phyloP scores from a whole-genome alignment of 2,113 vertebrate genomes.

The Epinephelus moara region DNA sequence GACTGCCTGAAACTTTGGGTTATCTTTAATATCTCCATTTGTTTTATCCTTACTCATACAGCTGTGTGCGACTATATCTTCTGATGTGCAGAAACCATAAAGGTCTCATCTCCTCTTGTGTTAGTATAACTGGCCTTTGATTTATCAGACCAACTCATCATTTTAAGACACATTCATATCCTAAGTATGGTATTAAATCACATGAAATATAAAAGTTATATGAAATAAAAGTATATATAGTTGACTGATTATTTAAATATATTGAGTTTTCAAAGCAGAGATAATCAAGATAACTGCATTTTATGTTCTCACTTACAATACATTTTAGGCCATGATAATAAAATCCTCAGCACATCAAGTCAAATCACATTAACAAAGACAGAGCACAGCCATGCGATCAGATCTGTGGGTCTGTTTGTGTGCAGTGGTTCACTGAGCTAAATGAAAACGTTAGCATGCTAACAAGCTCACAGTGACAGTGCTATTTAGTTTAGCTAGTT shows the following conservation, averaged over 20 bases:
- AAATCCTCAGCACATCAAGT: too few relatives aligned
- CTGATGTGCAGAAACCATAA: background rate
- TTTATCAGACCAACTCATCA: background rate
- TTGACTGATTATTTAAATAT: background rate
- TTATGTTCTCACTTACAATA: background rate
- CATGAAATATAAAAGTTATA: background rate
- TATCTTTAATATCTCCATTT: background rate
- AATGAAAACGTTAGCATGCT: background rate
- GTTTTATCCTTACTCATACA: background rate
- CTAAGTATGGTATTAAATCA: background rate
- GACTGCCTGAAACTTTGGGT: background rate
- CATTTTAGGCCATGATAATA: background rate
- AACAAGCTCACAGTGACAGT: background rate
- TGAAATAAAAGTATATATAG: background rate
- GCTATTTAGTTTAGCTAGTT: background rate
- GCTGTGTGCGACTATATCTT: background rate
- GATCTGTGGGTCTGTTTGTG: too few relatives aligned
- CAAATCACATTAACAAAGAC: too few relatives aligned
- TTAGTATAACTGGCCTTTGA: background rate
- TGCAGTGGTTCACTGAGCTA: background rate
- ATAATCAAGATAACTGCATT: background rate
- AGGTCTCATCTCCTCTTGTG: background rate
- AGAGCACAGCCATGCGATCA: too few relatives aligned
- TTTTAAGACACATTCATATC: background rate
- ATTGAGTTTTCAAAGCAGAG: too few relatives aligned